phyloP scores from a whole-genome alignment of 2,113 vertebrate genomes.

The Triplophysa rosa region DNA sequence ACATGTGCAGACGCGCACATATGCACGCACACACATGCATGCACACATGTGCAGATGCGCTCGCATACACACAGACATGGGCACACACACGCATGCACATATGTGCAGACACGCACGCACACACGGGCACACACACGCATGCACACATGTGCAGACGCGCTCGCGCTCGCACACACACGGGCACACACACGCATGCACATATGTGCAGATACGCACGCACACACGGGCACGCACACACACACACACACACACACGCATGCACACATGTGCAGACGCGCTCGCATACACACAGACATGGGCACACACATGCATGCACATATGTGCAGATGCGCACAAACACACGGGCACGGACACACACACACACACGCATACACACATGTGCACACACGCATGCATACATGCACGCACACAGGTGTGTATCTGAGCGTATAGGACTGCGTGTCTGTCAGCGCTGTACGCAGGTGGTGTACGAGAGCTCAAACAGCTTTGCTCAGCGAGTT shows the following conservation, averaged over 20 bases:
- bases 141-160: too few relatives aligned
- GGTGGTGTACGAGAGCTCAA: neutral
- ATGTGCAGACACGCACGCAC: too few relatives aligned
- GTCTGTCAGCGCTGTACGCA: neutral
- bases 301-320: constrained; percentile 34
- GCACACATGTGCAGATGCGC: neutral
- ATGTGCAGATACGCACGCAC: too few relatives aligned
- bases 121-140: constrained; percentile 24
- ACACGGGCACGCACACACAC: too few relatives aligned
- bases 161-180: too few relatives aligned
- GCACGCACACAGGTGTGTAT: constrained; percentile 3
- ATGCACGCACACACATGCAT: neutral
- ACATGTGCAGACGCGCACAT: neutral
- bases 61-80: constrained; percentile 2
- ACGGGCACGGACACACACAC: too few relatives aligned
- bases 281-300: constrained; percentile 8
- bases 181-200: constrained; percentile 4
- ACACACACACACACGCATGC: constrained; percentile 22
- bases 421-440: neutral
- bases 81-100: constrained; percentile 12
- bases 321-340: neutral
- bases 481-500: constrained; percentile 30
- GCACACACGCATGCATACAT: constrained; percentile 5
- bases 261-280: constrained; percentile 4
- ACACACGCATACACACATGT: constrained; percentile 17